Percentiles rank a stretch among this genome's conserved stretches.
phyloP scores from a whole-genome alignment of 2,113 vertebrate genomes.

The Ursus arctos region DNA sequence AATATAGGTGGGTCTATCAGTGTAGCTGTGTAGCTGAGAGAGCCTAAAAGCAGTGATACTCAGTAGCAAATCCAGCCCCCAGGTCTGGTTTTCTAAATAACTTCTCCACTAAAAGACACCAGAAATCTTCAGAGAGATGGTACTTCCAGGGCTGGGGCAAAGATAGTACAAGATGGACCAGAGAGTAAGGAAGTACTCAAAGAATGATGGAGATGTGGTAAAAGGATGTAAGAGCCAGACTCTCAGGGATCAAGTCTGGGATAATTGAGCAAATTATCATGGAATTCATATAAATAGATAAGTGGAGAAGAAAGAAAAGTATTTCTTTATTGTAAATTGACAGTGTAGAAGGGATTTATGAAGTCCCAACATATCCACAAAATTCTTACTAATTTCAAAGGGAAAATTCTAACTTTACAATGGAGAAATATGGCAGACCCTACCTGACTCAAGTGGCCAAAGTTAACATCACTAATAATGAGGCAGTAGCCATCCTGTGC shows the following conservation, averaged over 20 bases:
- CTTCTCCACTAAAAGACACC: background rate
- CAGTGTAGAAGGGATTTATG: background rate
- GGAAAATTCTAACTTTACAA: background rate
- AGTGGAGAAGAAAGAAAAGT: background rate
- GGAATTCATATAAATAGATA: background rate
- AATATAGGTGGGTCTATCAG: fast-evolving
- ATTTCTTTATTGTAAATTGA: background rate
- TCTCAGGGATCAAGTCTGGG: background rate
- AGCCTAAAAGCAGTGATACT: background rate
- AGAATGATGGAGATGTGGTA: too few species aligned
- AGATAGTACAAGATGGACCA: background rate
- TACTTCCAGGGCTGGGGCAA: background rate
- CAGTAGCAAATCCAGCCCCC: background rate
- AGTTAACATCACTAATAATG: fast-evolving
- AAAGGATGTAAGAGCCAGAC: background rate
- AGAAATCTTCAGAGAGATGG: background rate
- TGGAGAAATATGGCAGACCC: background rate
- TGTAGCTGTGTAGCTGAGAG: background rate
- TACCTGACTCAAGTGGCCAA: background rate
- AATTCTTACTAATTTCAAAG: background rate
- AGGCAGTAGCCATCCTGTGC: fast-evolving
- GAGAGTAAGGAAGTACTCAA: background rate
- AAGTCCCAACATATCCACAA: background rate
- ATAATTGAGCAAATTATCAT: background rate
- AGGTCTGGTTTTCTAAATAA: background rate